phyloP scores from a whole-genome alignment of 1,140 invertebrate species.

The Halesus radiatus region DNA sequence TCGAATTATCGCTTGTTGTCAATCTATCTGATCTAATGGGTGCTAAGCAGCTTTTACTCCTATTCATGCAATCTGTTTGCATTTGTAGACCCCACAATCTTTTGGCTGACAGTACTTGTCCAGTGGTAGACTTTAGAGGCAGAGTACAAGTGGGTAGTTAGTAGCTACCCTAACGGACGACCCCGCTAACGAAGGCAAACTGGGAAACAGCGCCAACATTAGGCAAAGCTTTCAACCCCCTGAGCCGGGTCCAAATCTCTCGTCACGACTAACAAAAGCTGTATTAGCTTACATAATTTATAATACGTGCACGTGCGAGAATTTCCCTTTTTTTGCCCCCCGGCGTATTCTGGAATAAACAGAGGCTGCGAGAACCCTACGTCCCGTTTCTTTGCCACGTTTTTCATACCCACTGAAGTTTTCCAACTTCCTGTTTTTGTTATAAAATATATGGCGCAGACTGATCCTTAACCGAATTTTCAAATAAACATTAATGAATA shows the following conservation, averaged over 20 bases:
- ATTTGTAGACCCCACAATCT: too few relatives aligned
- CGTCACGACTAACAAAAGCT: slow-evolving; percentile 23
- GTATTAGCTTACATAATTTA: slow-evolving; percentile 18
- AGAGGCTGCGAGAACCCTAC: not conserved
- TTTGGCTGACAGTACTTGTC: too few relatives aligned
- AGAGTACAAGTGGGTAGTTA: too few relatives aligned
- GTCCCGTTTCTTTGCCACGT: slow-evolving; percentile 11
- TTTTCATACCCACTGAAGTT: slow-evolving; percentile 10
- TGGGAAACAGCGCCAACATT: slow-evolving; percentile 10
- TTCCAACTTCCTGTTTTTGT: not conserved
- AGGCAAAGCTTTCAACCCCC: slow-evolving; percentile 16
- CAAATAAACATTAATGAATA: not conserved
- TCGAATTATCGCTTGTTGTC: too few relatives aligned
- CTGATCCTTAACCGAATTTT: not conserved
- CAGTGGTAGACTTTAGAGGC: too few relatives aligned
- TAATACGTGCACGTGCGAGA: slow-evolving; percentile 23
- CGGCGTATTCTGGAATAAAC: slow-evolving; percentile 16
- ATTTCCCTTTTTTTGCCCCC: slow-evolving; percentile 7
- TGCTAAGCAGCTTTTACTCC: too few relatives aligned
- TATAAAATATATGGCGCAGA: slow-evolving; percentile 43
- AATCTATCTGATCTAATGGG: too few relatives aligned
- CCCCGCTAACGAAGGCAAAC: slow-evolving; percentile 25
- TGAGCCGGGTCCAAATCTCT: slow-evolving; percentile 6
- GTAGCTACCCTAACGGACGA: not conserved
- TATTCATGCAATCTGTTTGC: too few relatives aligned